A percentile compares a stretch with the other conserved stretches of the same genome.
These are phyloP conservation scores for Calameuta idolon DNA, from an alignment of 2,888 invertebrate genomes.

Conservation along the genomic window DNA sequence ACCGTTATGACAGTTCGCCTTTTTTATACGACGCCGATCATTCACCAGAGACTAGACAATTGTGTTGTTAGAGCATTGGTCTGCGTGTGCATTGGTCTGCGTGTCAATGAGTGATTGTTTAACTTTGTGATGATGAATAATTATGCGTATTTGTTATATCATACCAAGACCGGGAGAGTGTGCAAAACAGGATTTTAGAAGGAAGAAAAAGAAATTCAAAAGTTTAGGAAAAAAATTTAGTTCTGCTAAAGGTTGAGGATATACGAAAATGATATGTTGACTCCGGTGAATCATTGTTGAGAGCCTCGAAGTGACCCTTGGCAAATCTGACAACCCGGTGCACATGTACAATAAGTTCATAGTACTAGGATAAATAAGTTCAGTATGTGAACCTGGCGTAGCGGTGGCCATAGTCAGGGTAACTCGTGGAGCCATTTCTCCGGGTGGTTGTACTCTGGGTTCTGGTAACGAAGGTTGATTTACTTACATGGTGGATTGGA, in stretches of 20 bases:
- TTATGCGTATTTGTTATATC: not conserved
- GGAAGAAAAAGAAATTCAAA: not conserved
- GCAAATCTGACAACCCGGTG: not conserved
- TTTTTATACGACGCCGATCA: constrained; percentile 14
- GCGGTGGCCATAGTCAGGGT: not conserved
- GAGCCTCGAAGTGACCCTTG: not conserved
- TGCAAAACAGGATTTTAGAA: not conserved
- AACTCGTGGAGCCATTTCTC: not conserved
- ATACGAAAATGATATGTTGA: not conserved
- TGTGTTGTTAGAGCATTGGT: not conserved
- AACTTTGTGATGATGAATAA: not conserved
- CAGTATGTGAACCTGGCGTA: not conserved
- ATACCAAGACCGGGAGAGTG: not conserved
- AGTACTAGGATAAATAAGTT: not conserved
- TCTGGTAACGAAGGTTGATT: not conserved
- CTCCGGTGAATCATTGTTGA: not conserved
- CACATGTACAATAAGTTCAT: not conserved
- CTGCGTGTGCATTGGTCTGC: not conserved
- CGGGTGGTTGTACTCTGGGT: not conserved
- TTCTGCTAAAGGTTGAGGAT: not conserved
- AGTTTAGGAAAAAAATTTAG: not conserved
- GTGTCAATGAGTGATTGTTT: not conserved
- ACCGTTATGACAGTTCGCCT: constrained; percentile 16
- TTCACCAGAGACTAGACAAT: not conserved
- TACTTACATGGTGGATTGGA: not conserved